These are phyloP conservation scores for Idaea straminata DNA, from an alignment of 2,888 invertebrate species.

Conservation along the genomic window DNA sequence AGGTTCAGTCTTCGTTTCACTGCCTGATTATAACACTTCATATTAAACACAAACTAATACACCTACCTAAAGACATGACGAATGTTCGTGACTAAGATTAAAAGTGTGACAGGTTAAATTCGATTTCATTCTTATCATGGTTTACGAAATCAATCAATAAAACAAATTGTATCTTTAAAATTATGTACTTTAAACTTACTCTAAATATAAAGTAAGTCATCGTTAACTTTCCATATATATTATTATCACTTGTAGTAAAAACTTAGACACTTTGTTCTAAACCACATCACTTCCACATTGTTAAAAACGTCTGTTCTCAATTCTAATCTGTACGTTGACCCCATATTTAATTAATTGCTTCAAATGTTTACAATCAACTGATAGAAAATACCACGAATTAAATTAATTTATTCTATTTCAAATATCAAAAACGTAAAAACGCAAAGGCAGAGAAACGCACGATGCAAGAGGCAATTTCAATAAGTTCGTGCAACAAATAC, in stretches of 20 bases:
- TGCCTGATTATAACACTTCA: slow-evolving; percentile 67
- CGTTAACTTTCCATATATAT: slow-evolving; percentile 27
- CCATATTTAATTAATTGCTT: slow-evolving; percentile 36
- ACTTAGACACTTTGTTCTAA: slow-evolving; percentile 31
- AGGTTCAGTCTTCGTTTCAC: slow-evolving; percentile 92
- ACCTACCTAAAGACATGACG: background rate
- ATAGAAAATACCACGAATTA: slow-evolving; percentile 20
- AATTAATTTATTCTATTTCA: slow-evolving; percentile 13
- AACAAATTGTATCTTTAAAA: background rate
- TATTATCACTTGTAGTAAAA: slow-evolving; percentile 31
- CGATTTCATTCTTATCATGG: background rate
- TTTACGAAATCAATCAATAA: background rate
- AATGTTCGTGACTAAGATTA: background rate
- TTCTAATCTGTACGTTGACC: slow-evolving; percentile 44
- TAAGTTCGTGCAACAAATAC: slow-evolving; percentile 70
- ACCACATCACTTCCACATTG: slow-evolving; percentile 33
- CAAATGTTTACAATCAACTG: slow-evolving; percentile 23
- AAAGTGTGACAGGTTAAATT: background rate
- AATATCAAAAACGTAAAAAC: slow-evolving; percentile 30
- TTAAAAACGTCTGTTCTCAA: slow-evolving; percentile 34
- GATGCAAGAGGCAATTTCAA: slow-evolving; percentile 60
- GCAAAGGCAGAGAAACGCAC: slow-evolving; percentile 31
- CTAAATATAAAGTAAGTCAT: slow-evolving; percentile 59
- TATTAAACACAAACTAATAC: background rate
- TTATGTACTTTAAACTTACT: slow-evolving; percentile 42